A percentile compares a stretch with the other conserved stretches of the same genome.
Conservation (phyloP, 2,797 vertebrate species). For the Pterois miles region DNA sequence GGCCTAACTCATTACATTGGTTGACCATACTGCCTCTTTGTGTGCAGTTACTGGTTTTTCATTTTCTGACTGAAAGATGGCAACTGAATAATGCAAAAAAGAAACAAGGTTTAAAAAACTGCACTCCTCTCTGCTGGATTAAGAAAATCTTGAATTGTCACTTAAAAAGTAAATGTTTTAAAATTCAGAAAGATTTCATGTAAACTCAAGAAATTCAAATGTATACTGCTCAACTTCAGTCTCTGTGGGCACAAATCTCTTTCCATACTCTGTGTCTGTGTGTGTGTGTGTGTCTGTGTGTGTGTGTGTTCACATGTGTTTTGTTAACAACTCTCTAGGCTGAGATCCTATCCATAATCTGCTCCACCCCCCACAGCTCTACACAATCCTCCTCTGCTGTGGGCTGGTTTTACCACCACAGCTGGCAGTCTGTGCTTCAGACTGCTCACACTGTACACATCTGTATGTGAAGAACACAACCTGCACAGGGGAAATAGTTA, state of each 20-base stretch:
- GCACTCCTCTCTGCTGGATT: neutral
- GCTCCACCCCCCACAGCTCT: slow-evolving; percentile 50
- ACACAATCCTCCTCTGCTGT: slow-evolving; percentile 53
- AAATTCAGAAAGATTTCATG: neutral
- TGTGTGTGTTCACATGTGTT: slow-evolving; percentile 20
- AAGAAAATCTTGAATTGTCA: neutral
- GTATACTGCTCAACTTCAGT: slow-evolving; percentile 21
- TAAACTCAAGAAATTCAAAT: slow-evolving; percentile 24
- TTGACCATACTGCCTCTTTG: neutral
- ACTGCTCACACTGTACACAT: slow-evolving; percentile 38
- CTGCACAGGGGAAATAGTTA: slow-evolving; percentile 42
- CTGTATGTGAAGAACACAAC: slow-evolving; percentile 23
- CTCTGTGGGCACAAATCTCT: slow-evolving; percentile 42
- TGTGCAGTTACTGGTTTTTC: neutral
- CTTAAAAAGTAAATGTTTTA: neutral
- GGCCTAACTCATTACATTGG: neutral
- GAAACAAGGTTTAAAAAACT: neutral
- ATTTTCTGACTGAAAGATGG: neutral
- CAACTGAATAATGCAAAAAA: neutral
- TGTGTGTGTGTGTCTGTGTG: slow-evolving; percentile 3
- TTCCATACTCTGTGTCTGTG: slow-evolving; percentile 1
- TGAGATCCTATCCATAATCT: slow-evolving; percentile 61
- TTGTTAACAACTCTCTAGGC: slow-evolving; percentile 64
- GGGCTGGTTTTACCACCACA: slow-evolving; percentile 61
- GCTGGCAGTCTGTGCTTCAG: slow-evolving; percentile 47